phyloP scores from a whole-genome alignment of 2,797 vertebrate species.

The Tiaroga cobitis region DNA sequence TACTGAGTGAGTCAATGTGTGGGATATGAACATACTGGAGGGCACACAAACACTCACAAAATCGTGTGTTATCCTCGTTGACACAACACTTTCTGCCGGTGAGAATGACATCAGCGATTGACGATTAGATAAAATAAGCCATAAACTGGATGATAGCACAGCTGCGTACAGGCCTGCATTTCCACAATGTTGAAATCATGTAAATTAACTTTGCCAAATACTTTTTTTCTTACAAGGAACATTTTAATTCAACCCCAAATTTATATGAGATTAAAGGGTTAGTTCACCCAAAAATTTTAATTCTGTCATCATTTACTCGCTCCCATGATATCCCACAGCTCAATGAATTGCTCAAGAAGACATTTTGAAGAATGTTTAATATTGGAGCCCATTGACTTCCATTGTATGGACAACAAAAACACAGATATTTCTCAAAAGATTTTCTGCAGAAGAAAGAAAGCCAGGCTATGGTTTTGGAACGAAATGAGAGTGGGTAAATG shows the following conservation, averaged over 20 bases:
- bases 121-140: constrained; percentile 6
- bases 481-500: background rate
- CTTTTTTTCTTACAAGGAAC: background rate
- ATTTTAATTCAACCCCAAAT: background rate
- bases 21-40: constrained; percentile 11
- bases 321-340: background rate
- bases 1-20: constrained; percentile 14
- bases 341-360: background rate
- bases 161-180: constrained; percentile 8
- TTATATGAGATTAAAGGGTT: background rate
- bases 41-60: background rate
- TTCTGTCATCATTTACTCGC: background rate
- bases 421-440: background rate
- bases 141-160: constrained; percentile 23
- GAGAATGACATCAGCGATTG: constrained; percentile 15
- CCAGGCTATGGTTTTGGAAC: background rate
- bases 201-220: background rate
- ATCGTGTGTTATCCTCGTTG: background rate
- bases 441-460: background rate
- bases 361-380: background rate
- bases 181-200: background rate
- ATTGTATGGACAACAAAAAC: background rate
- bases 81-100: constrained; percentile 13
- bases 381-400: background rate
- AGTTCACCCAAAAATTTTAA: background rate